Conservation (phyloP, 35 echinoderm and acorn worm species). For the Lytechinus pictus region DNA sequence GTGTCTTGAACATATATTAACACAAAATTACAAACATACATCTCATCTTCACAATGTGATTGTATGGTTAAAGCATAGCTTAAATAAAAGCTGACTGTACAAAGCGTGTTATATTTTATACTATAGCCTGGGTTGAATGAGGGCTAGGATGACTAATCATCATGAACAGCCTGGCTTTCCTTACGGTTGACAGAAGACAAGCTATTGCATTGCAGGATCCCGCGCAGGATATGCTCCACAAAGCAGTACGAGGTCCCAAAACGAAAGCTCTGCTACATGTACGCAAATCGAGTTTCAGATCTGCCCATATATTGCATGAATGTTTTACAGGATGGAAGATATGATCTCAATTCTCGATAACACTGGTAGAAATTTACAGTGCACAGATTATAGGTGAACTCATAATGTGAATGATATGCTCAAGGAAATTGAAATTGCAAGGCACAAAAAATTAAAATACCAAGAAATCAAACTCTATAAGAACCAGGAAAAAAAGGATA, state of each 20-base stretch:
- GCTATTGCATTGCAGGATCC: background rate
- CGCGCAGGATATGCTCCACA: background rate
- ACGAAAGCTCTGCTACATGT: background rate
- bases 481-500: too few relatives aligned
- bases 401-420: too few relatives aligned
- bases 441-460: background rate
- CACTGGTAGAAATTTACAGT: background rate
- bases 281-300: background rate
- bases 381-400: background rate
- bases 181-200: background rate
- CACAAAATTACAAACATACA: too few relatives aligned
- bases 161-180: background rate
- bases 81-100: background rate
- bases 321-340: background rate
- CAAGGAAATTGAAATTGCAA: background rate
- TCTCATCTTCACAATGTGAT: too few relatives aligned
- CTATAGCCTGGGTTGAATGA: background rate
- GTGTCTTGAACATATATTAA: too few relatives aligned
- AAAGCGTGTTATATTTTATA: background rate
- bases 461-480: background rate
- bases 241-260: background rate
- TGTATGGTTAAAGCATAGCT: too few relatives aligned
- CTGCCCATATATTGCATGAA: background rate
- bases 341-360: background rate
- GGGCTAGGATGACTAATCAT: background rate